Conservation (phyloP, 64 coral and sea anemone genomes). For the Orbicella faveolata region DNA sequence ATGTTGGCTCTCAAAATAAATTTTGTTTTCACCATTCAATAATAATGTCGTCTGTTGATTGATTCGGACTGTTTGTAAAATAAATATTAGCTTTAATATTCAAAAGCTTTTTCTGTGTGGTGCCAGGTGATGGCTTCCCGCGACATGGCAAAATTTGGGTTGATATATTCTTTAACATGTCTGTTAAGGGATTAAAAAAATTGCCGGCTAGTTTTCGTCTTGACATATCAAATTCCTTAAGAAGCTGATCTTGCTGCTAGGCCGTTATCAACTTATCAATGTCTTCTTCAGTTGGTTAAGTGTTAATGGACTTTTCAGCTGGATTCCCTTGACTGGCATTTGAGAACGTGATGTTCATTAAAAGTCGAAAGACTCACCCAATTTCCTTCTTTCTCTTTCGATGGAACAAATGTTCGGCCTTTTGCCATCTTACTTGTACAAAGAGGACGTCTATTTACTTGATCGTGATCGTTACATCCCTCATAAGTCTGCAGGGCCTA, state of each 20-base stretch:
- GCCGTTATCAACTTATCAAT: neutral
- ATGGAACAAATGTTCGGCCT: conserved; percentile 83
- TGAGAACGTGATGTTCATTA: neutral
- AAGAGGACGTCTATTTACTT: neutral
- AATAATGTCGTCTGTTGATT: neutral
- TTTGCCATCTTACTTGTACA: conserved; percentile 59
- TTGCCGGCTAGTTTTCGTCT: no score
- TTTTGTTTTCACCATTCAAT: neutral
- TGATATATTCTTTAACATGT: no score
- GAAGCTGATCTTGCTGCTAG: neutral
- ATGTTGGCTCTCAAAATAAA: neutral
- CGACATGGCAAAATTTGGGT: no score
- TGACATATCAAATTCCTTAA: neutral
- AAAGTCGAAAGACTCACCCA: conserved; percentile 53
- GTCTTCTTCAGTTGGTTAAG: neutral
- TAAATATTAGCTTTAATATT: conserved; percentile 1
- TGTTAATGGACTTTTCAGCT: neutral
- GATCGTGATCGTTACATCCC: neutral
- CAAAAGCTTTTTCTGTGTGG: no score
- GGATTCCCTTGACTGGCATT: conserved; percentile 1
- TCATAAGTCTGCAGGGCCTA: neutral
- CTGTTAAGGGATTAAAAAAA: no score
- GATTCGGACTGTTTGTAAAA: neutral
- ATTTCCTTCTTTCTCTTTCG: conserved; percentile 75
- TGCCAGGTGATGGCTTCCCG: no score